Evolutionary conservation across 2,113 vertebrate species (phyloP).

Genomic region (Cyphomyrus discorhynchus): DNA sequence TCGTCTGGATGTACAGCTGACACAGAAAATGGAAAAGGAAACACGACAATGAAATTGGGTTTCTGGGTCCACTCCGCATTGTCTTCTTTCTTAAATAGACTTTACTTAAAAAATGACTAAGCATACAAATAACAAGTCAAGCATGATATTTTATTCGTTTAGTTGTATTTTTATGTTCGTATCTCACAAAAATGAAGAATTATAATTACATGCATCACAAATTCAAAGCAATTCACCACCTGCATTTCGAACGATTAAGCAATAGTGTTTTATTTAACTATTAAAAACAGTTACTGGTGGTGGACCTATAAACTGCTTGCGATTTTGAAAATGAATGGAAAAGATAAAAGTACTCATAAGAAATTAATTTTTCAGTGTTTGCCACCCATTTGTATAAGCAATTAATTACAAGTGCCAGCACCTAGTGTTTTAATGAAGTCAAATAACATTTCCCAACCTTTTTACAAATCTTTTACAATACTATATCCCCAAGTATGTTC

Average conservation of each 20-base stretch:
- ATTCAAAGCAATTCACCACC: background rate
- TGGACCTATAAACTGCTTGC: background rate
- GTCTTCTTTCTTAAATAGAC: background rate
- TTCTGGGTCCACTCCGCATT: background rate
- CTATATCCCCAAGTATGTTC: background rate
- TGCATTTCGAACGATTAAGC: background rate
- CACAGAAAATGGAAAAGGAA: slow-evolving; percentile 20
- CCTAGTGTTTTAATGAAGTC: background rate
- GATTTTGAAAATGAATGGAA: background rate
- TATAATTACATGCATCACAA: slow-evolving; percentile 6
- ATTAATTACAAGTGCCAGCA: background rate
- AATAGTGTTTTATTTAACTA: background rate
- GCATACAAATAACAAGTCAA: background rate
- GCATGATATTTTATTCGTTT: background rate
- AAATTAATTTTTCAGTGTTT: background rate
- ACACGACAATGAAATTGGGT: background rate
- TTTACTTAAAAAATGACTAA: background rate
- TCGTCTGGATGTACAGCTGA: slow-evolving; percentile 95
- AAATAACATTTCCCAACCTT: background rate
- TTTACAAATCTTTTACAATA: background rate
- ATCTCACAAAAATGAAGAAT: background rate
- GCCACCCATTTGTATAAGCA: background rate
- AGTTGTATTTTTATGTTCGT: background rate
- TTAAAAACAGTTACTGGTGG: background rate
- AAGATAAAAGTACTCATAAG: background rate